These are phyloP conservation scores for Atrina japonica DNA, from an alignment of 2,888 invertebrate genomes.

Conservation along the genomic window DNA sequence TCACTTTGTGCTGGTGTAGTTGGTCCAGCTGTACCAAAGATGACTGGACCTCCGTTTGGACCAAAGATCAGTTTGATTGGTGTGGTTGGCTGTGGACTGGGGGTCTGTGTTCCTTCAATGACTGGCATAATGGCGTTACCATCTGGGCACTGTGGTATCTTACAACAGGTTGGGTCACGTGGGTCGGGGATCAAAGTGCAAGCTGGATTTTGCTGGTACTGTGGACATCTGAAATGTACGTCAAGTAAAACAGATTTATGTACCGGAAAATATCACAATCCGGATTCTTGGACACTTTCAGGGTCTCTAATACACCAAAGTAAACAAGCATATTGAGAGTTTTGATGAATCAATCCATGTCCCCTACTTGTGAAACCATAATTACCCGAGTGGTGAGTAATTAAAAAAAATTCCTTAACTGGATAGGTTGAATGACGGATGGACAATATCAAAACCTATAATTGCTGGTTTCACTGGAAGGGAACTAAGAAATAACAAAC, in stretches of 20 bases:
- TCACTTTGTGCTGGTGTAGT: slow-evolving; percentile 13
- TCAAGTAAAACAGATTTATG: background rate
- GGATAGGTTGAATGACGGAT: too few relatives aligned
- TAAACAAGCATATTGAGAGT: too few relatives aligned
- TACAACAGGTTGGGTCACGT: slow-evolving; percentile 66
- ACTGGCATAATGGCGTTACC: slow-evolving; percentile 41
- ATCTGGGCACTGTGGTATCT: slow-evolving; percentile 60
- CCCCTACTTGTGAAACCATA: too few relatives aligned
- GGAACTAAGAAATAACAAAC: too few relatives aligned
- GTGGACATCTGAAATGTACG: slow-evolving; percentile 55
- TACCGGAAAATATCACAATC: too few relatives aligned
- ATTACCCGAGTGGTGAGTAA: too few relatives aligned
- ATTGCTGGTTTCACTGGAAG: too few relatives aligned
- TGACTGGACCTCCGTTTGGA: slow-evolving; percentile 12
- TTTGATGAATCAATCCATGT: too few relatives aligned
- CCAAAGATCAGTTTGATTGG: slow-evolving; percentile 10
- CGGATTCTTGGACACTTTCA: too few relatives aligned
- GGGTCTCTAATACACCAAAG: too few relatives aligned
- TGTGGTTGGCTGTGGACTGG: slow-evolving; percentile 40
- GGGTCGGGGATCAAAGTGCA: slow-evolving; percentile 67
- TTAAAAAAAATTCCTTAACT: too few relatives aligned
- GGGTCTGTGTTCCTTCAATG: slow-evolving; percentile 40
- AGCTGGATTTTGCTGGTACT: slow-evolving; percentile 51
- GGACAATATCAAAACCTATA: too few relatives aligned
- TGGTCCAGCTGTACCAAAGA: slow-evolving; percentile 25